Evolutionary conservation across 2,888 invertebrate species (phyloP), one percentile per base, ranked within the genome.

Genomic region (Stomorhina lunata): DNA sequence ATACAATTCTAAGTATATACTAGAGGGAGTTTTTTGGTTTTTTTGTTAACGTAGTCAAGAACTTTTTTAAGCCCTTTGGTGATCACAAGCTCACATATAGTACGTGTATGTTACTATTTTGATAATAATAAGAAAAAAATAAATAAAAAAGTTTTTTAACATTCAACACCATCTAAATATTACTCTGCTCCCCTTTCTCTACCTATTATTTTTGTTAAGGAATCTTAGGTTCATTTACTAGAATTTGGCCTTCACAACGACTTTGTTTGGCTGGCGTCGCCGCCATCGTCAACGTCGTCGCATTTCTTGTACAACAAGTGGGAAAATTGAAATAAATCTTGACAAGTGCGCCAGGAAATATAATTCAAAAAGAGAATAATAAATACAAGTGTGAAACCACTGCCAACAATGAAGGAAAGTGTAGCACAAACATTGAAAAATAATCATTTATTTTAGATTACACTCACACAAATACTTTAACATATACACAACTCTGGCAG

Each of bases 241-340:
- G 68, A 37, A 32, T 53, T 32, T 17, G 50, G 40, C 29, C 43
- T 17, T 22, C 32, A 10, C 7, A 34, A 5, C 20, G 2, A 0
- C 6, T 45, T 45, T 15, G 20, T 17, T 27, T 20, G 12, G 1
- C 12, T 37, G 10, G 37, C 37, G n/a, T 37, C 4, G n/a, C 10
- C 12, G 37, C 53, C 27, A 34, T 50, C 50, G 37, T 50, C 59
- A 34, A 50, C 37, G 40, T 40, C 15, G 40, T 4, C 40, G n/a
- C 40, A n/a, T n/a, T n/a, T n/a, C n/a, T n/a, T 12, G n/a, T 65
- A 78, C 81, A 82, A 79, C 79, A 79, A 79, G 79, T 79, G 75
- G 75, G 32, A 79, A 79, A 82, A 79, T 82, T 79, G 82, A 82
- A 82, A 82, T 79, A 82, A 79, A 82, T 82, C 82, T 75, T 82